Evolutionary conservation across 2,888 invertebrate genomes (phyloP), one percentile per base, ranked within the genome.

Genomic region (Eurois occulta): DNA sequence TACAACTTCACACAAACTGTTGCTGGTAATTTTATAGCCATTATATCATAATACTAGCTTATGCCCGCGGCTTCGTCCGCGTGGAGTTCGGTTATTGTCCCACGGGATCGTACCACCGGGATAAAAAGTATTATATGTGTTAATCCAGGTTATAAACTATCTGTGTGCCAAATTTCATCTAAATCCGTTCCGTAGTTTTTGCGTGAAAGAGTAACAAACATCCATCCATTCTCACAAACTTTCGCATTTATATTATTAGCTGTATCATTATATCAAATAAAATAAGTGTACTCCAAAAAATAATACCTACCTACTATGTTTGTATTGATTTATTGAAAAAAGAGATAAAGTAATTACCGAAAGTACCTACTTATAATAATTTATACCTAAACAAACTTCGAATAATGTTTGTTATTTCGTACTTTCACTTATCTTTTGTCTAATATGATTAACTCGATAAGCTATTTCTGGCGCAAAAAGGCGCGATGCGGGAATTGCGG

Each of bases 271-370:
- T 46, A 77, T 71, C 38, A 73, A 73, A n/a, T 62, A 35, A 46
- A n/a, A 43, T 18, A 46, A 5, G 4, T 18, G 2, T 66, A 38
- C 46, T 64, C 11, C 2, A 24, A 16, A 65, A 65, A 2, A 28
- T 1, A 21, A 58, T 66, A 65, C 41, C 21, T 41, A 62, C n/a
- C 1, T 64, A 60, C 13, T 32, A n/a, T 21, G 18, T 41, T 16
- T 69, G 64, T n/a, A 48, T 65, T 41, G 65, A 81, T 74, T 81
- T 78, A 72, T 52, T 72, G 7, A 52, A 43, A 28, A 48, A 43
- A 2, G 28, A 28, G 35, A 62, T 64, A 62, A 62, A 52, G 52
- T 35, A 21, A 55, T 77, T 55, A 55, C 13, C 8, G 11, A 21
- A 18, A 21, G 4, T 35, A 74, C 21, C 1, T 62, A 74, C 21